Evolutionary conservation across 1,140 invertebrate genomes (phyloP).

Genomic region (Calephelis virginiensis): DNA sequence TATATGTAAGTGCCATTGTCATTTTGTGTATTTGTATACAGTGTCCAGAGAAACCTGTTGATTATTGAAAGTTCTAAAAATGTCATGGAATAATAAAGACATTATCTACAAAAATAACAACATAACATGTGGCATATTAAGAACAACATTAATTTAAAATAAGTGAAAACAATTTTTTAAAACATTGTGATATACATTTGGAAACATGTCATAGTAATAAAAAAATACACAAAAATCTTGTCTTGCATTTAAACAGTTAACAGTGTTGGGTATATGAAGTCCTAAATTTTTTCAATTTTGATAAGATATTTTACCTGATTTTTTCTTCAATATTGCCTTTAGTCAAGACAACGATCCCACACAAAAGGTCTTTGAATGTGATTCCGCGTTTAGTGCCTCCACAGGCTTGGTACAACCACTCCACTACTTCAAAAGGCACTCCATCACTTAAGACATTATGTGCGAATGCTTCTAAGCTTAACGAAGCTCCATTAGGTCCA

Average conservation of each 20-base stretch:
- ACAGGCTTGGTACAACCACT: slow-evolving; percentile 89
- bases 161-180: slow-evolving; percentile 7
- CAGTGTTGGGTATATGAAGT: no score
- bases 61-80: background rate
- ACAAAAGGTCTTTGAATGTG: slow-evolving; percentile 88
- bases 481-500: slow-evolving; percentile 82
- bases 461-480: slow-evolving; percentile 87
- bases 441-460: slow-evolving; percentile 91
- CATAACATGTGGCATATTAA: background rate
- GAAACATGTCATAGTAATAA: no score
- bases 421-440: slow-evolving; percentile 87
- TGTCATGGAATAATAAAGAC: no score
- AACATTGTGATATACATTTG: no score
- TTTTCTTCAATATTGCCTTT: slow-evolving; percentile 91
- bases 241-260: no score
- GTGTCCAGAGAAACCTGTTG: slow-evolving; percentile 88
- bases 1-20: slow-evolving; percentile 87
- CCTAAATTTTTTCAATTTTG: no score
- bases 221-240: no score
- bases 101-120: no score
- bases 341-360: slow-evolving; percentile 90
- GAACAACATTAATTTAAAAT: background rate
- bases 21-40: slow-evolving; percentile 92
- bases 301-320: slow-evolving; percentile 83
- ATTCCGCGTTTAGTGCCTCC: slow-evolving; percentile 90